These are phyloP conservation scores for Amniataba percoides DNA, from an alignment of 2,797 vertebrate species.

Conservation along the genomic window DNA sequence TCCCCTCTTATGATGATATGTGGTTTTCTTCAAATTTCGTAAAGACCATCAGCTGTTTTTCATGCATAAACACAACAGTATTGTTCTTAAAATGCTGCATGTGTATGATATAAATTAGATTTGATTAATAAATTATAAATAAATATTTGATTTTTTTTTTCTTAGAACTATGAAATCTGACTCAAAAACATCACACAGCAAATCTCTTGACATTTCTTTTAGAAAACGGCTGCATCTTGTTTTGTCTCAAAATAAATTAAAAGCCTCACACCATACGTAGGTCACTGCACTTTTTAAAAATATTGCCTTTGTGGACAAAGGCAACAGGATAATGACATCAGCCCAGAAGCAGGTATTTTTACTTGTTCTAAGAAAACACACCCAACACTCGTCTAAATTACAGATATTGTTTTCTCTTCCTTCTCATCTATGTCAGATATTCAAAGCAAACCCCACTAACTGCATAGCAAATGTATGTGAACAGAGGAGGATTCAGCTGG, in stretches of 20 bases:
- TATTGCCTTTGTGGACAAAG: background rate
- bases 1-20: too few relatives aligned
- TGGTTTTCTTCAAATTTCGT: background rate
- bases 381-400: slow-evolving; percentile 19
- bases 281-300: background rate
- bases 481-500: slow-evolving; percentile 13
- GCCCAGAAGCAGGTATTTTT: slow-evolving; percentile 10
- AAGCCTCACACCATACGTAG: background rate
- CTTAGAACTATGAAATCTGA: background rate
- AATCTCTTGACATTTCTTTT: too few relatives aligned
- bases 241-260: background rate
- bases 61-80: background rate
- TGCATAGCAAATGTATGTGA: slow-evolving; percentile 15
- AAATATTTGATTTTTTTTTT: background rate
- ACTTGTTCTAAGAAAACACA: slow-evolving; percentile 1
- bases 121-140: background rate
- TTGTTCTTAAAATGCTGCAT: background rate
- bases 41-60: background rate
- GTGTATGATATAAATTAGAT: background rate
- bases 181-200: background rate
- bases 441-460: slow-evolving; percentile 21
- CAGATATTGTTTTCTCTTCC: too few relatives aligned
- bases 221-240: background rate
- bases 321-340: slow-evolving; percentile 1
- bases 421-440: too few relatives aligned